phyloP scores from a whole-genome alignment of 2,797 vertebrate species.

The Sebastes taczanowskii region DNA sequence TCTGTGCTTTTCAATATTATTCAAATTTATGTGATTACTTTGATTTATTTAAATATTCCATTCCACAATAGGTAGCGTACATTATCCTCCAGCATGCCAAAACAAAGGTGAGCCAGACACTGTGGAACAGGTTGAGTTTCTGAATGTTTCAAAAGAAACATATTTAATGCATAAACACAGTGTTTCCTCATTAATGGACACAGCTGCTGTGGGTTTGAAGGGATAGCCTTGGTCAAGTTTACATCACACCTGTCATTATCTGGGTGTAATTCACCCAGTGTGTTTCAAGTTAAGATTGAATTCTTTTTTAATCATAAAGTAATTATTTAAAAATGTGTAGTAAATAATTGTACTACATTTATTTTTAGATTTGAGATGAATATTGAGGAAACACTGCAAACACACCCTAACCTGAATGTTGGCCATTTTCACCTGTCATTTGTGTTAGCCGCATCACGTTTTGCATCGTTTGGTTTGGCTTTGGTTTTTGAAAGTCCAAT shows the following conservation, averaged over 20 bases:
- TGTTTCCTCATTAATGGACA: constrained; percentile 19
- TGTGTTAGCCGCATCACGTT: background rate
- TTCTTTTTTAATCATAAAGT: background rate
- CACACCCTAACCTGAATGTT: background rate
- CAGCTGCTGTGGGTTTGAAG: background rate
- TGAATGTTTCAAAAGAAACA: background rate
- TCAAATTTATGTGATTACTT: background rate
- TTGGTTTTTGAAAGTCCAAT: constrained; percentile 29
- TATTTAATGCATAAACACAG: background rate
- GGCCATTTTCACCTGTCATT: background rate
- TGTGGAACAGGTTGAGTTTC: background rate
- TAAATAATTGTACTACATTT: too few relatives aligned
- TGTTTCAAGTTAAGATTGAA: background rate
- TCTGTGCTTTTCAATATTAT: background rate
- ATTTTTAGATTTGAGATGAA: background rate
- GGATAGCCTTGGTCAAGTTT: background rate
- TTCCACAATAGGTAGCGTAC: constrained; percentile 28
- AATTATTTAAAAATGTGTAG: background rate
- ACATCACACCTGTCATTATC: background rate
- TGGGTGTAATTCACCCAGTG: background rate
- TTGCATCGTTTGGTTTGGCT: constrained; percentile 21
- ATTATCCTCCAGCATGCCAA: constrained; percentile 40
- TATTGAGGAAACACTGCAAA: constrained; percentile 33
- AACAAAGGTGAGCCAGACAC: constrained; percentile 44
- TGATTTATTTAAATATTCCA: constrained; percentile 31